A percentile compares a stretch with the other conserved stretches of the same genome.
These are phyloP conservation scores for Petrocephalus schoutedeni DNA, from an alignment of 2,797 vertebrate genomes.

Conservation along the genomic window DNA sequence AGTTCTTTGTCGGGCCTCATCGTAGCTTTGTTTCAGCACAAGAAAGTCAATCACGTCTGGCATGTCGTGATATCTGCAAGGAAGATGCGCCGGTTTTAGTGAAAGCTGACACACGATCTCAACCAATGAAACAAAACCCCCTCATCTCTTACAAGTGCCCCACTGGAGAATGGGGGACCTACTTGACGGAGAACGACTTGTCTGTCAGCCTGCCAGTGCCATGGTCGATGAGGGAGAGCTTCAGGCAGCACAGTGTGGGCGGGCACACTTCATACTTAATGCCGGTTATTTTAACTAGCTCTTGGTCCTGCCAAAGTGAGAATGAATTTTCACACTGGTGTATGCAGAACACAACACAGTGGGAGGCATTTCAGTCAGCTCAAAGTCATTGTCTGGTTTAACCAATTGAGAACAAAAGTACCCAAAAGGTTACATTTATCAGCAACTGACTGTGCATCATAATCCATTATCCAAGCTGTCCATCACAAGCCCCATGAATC, in stretches of 20 bases:
- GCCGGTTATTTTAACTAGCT: constrained; percentile 95
- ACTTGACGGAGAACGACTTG: constrained; percentile 92
- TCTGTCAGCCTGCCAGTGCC: constrained; percentile 81
- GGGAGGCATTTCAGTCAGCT: background rate
- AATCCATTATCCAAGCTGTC: background rate
- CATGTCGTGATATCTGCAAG: constrained; percentile 91
- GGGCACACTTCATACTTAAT: constrained; percentile 92
- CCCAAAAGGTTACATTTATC: background rate
- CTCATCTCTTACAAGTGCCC: background rate
- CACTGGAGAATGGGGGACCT: constrained; percentile 31
- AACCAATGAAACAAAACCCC: background rate
- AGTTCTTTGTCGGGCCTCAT: constrained; percentile 82
- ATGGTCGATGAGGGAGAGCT: constrained; percentile 87
- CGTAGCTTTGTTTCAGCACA: constrained; percentile 86
- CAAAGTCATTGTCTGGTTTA: background rate
- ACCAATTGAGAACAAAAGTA: background rate
- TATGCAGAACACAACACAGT: background rate
- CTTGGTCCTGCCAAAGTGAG: constrained; percentile 77
- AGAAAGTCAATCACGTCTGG: constrained; percentile 97
- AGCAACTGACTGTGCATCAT: background rate
- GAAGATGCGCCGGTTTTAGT: background rate
- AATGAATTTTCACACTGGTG: background rate
- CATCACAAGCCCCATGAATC: background rate
- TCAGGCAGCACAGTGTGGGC: constrained; percentile 90
- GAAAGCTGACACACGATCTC: background rate